phyloP scores from a whole-genome alignment of 2,888 invertebrate species.

The Hyposoter didymator region DNA sequence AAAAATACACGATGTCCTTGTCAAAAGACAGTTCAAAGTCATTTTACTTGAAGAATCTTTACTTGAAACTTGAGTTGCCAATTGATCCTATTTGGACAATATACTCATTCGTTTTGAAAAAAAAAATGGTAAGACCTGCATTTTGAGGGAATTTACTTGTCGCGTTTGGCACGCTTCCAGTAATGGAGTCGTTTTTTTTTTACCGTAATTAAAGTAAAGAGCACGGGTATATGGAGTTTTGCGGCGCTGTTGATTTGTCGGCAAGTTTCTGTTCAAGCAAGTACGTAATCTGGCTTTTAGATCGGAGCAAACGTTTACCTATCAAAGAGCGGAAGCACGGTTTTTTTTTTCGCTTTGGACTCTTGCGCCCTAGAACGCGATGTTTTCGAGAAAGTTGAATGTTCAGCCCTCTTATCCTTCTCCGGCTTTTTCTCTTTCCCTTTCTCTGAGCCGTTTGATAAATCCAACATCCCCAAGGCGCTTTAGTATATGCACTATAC shows the following conservation, averaged over 20 bases:
- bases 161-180: neutral
- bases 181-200: neutral
- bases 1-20: no score
- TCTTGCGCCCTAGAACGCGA: slow-evolving; percentile 30
- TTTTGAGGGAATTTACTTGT: neutral
- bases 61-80: neutral
- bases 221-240: neutral
- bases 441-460: slow-evolving; percentile 47
- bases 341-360: slow-evolving; percentile 1
- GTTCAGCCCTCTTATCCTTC: slow-evolving; percentile 17
- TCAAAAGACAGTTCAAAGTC: no score
- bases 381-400: slow-evolving; percentile 40
- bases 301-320: neutral
- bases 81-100: neutral
- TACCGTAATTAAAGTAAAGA: neutral
- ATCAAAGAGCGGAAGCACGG: neutral
- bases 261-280: neutral
- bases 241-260: neutral
- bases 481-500: slow-evolving; percentile 25
- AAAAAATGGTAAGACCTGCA: neutral
- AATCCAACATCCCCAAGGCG: slow-evolving; percentile 48
- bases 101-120: neutral
- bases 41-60: neutral
- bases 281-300: slow-evolving; percentile 6
- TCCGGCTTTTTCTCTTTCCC: neutral